Base-by-base conservation (phyloP, 30 jellyfish, hydroid and myxozoan genomes). In the Aurelia sp. region DNA sequence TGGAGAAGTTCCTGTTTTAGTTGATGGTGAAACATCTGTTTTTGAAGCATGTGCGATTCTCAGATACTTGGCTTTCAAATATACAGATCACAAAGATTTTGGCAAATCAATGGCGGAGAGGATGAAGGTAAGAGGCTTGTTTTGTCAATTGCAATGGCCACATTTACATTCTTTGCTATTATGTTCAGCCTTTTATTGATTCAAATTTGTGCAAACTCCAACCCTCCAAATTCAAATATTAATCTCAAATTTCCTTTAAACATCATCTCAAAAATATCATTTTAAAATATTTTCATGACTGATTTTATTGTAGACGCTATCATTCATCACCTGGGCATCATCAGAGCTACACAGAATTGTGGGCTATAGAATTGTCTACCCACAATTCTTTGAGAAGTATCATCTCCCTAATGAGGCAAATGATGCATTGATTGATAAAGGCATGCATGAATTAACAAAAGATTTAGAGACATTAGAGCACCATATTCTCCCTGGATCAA, bases 1-100 rank as follows among this genome's bases (percentile, higher is more conserved):
- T 78, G 94, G 95, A 10, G 98, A 93, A 76, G 92, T 93, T 30
- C 98, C 98, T 4, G 97, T 93, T n/a, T 63, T 93, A 38, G 95
- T 67, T 21, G 98, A 93, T 78, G 98, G 97, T 8, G 97, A 83
- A 30, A 74, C 67, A 15, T 78, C 91, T 19, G 80, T 93, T 4
- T 82, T 78, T 82, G 97, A 84, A 22, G 94, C 98, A 13, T 74
- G 97, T 58, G 96, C 98, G 21, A 87, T 93, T 41, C 74, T 93
- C 35, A 35, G 95, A 51, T 93, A 93, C 78, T 74, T 93, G 21
- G 97, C 96, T 61, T 86, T 68, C 50, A 93, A 93, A 71, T 87
- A 93, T 63, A 82, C 98, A 4, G 76, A 93, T 38, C 95, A 87
- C 84, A 93, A 76, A 33, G 87, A 96, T 22, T 93, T 87, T 88